phyloP scores from a whole-genome alignment of 2,888 invertebrate genomes.

The Rhagium mordax region DNA sequence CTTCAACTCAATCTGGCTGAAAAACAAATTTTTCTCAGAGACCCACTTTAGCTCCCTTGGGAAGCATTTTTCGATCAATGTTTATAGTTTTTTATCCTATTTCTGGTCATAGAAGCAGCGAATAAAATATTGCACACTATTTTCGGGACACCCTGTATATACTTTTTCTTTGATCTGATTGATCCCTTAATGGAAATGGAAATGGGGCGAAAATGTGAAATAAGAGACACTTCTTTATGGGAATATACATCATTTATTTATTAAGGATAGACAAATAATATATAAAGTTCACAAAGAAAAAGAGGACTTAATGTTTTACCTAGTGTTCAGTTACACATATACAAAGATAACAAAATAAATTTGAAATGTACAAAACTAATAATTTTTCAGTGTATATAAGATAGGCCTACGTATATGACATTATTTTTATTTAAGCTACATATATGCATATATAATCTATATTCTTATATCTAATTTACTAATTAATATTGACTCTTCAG shows the following conservation, averaged over 20 bases:
- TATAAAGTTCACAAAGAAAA: slow-evolving; percentile 60
- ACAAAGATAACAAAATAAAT: slow-evolving; percentile 64
- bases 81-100: too few species aligned
- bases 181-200: too few species aligned
- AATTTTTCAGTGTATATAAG: slow-evolving; percentile 65
- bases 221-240: slow-evolving; percentile 43
- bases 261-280: slow-evolving; percentile 61
- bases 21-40: too few species aligned
- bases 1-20: too few species aligned
- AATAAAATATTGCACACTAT: too few species aligned
- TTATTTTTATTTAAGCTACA: slow-evolving; percentile 62
- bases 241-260: slow-evolving; percentile 66
- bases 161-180: too few species aligned
- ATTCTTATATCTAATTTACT: slow-evolving; percentile 59
- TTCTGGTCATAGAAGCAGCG: too few species aligned
- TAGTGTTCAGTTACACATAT: slow-evolving; percentile 56
- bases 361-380: slow-evolving; percentile 65
- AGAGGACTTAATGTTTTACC: slow-evolving; percentile 55
- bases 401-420: slow-evolving; percentile 66
- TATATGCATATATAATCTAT: slow-evolving; percentile 63
- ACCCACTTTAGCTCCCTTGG: too few species aligned
- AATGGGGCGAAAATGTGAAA: neutral
- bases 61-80: too few species aligned
- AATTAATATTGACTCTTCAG: slow-evolving; percentile 70
- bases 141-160: too few species aligned